Evolutionary conservation across 2,113 vertebrate species (phyloP).

Genomic region (Salminus brasiliensis): DNA sequence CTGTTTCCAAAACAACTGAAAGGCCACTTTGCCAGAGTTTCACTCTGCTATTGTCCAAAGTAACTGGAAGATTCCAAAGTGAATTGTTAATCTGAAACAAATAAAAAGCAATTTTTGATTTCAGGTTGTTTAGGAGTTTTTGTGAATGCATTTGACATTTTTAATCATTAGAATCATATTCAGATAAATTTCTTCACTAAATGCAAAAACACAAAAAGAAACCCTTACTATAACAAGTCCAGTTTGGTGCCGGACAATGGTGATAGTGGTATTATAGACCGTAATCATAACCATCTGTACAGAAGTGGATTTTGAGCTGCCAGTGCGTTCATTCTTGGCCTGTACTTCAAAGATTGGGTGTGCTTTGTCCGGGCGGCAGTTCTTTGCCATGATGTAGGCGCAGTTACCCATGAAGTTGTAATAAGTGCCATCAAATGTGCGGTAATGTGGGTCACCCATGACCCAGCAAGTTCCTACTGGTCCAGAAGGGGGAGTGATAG

Average conservation of each 20-base stretch:
- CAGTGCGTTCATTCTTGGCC: conserved; percentile 75
- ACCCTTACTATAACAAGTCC: conserved; percentile 70
- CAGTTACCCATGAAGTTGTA: conserved; percentile 77
- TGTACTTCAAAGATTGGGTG: conserved; percentile 67
- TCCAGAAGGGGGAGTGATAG: background rate
- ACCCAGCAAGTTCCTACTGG: conserved; percentile 67
- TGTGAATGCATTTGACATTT: no score
- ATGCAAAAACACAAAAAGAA: background rate
- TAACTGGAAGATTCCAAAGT: conserved; percentile 45
- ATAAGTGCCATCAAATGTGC: conserved; percentile 67
- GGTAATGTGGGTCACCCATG: conserved; percentile 73
- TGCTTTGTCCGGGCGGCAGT: conserved; percentile 47
- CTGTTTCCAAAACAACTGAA: conserved; percentile 59
- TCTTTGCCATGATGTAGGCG: conserved; percentile 69
- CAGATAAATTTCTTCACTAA: background rate
- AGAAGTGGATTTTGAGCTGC: conserved; percentile 69
- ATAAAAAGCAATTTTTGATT: background rate
- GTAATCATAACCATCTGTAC: conserved; percentile 66
- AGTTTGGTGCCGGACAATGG: conserved; percentile 58
- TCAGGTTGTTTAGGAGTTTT: background rate
- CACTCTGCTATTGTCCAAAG: conserved; percentile 33
- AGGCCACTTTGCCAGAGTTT: conserved; percentile 49
- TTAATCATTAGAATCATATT: background rate
- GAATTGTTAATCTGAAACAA: conserved; percentile 48
- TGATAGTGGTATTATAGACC: conserved; percentile 63